A percentile compares a stretch with the other conserved stretches of the same genome.
Evolutionary conservation across 2,888 invertebrate genomes (phyloP).

Genomic region (Leptura quadrifasciata): DNA sequence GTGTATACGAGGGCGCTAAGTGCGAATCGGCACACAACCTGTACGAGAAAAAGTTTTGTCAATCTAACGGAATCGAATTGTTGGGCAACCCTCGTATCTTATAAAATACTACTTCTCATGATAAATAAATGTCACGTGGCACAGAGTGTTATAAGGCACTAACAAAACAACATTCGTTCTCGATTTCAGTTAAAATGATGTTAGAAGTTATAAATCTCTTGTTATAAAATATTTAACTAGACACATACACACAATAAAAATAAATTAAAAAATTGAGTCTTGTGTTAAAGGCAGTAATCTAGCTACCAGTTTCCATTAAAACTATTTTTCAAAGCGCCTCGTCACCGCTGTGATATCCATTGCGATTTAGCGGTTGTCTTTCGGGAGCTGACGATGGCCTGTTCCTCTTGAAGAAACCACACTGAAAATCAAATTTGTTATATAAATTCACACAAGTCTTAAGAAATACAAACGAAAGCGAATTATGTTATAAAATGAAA

Average conservation of each 20-base stretch:
- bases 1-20: neutral
- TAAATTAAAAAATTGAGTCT: constrained; percentile 63
- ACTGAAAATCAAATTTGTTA: constrained; percentile 76
- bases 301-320: constrained; percentile 51
- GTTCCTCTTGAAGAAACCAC: constrained; percentile 95
- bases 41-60: no score
- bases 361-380: constrained; percentile 88
- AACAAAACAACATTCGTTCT: constrained; percentile 19
- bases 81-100: neutral
- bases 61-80: neutral
- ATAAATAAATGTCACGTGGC: constrained; percentile 34
- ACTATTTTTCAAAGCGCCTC: constrained; percentile 79
- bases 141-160: constrained; percentile 38
- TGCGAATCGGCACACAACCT: neutral
- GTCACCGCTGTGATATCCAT: constrained; percentile 83
- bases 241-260: constrained; percentile 63
- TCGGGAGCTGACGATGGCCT: constrained; percentile 89
- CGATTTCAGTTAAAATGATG: constrained; percentile 37
- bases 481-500: no score
- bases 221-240: constrained; percentile 58
- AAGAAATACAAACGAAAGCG: no score
- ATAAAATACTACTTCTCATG: neutral
- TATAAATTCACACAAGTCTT: neutral
- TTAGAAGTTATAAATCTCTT: constrained; percentile 45
- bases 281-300: constrained; percentile 56